Percentiles rank a stretch among this genome's conserved stretches.
These are phyloP conservation scores for Diorhabda carinulata DNA, from an alignment of 1,140 invertebrate species.

Conservation along the genomic window DNA sequence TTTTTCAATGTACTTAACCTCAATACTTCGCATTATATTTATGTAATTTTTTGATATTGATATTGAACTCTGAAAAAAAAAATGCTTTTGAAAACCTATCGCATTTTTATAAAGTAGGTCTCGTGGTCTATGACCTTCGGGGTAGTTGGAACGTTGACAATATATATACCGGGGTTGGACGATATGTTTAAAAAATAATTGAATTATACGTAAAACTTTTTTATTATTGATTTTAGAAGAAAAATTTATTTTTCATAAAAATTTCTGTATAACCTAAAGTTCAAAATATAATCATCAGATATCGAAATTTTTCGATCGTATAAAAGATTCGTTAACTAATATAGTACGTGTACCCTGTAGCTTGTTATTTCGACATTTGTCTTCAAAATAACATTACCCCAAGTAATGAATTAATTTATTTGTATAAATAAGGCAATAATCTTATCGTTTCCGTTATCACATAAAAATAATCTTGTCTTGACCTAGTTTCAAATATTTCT, in stretches of 20 bases:
- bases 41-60: background rate
- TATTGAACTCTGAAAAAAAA: background rate
- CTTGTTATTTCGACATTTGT: too few relatives aligned
- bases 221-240: too few relatives aligned
- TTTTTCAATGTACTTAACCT: constrained; percentile 2
- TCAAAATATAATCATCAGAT: too few relatives aligned
- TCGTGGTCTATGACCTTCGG: background rate
- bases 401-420: background rate
- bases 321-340: too few relatives aligned
- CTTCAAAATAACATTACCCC: too few relatives aligned
- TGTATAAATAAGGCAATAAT: background rate
- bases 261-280: too few relatives aligned
- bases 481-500: background rate
- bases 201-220: too few relatives aligned
- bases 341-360: too few relatives aligned
- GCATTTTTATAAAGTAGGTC: background rate
- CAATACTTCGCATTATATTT: background rate
- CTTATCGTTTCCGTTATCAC: background rate
- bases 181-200: too few relatives aligned
- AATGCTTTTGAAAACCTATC: background rate
- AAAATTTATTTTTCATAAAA: too few relatives aligned
- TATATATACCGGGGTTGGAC: background rate
- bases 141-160: background rate
- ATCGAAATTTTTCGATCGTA: too few relatives aligned
- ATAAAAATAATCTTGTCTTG: background rate